A percentile compares a stretch with the other conserved stretches of the same genome.
Evolutionary conservation across 2,797 vertebrate genomes (phyloP).

Genomic region (Mionectes olivaceus): DNA sequence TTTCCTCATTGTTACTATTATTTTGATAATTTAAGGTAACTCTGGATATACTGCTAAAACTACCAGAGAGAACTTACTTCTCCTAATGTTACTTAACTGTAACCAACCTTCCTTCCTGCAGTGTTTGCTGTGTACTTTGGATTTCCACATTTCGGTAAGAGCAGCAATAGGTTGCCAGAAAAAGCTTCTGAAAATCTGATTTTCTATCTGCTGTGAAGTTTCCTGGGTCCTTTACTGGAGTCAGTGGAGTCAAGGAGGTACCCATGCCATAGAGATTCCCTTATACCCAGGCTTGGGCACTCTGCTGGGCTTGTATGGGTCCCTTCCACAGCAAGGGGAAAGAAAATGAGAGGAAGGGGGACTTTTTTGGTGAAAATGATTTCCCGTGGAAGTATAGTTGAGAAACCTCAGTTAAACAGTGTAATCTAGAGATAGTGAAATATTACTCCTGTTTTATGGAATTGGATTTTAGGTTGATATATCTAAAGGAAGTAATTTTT

Average conservation of each 20-base stretch:
- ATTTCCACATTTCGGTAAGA: neutral
- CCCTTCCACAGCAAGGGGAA: neutral
- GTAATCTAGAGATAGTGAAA: neutral
- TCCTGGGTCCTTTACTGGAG: neutral
- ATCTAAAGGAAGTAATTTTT: neutral
- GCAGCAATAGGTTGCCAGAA: neutral
- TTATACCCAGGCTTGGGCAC: neutral
- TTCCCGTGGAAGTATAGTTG: neutral
- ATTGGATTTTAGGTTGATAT: neutral
- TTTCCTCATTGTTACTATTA: neutral
- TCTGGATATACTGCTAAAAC: neutral
- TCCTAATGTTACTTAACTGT: neutral
- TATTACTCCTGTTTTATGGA: neutral
- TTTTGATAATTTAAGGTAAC: neutral
- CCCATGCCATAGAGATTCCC: accelerated
- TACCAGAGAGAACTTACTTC: neutral
- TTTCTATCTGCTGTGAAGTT: neutral
- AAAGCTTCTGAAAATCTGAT: neutral
- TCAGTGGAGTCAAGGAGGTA: neutral
- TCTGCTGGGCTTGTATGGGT: neutral
- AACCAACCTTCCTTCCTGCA: neutral
- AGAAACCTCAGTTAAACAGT: neutral
- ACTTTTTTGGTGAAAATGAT: neutral
- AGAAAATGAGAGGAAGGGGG: neutral
- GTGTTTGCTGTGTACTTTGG: neutral